Percentiles rank a stretch among this genome's conserved stretches.
phyloP scores from a whole-genome alignment of 2,113 vertebrate genomes.

The Protobothrops flavoviridis region DNA sequence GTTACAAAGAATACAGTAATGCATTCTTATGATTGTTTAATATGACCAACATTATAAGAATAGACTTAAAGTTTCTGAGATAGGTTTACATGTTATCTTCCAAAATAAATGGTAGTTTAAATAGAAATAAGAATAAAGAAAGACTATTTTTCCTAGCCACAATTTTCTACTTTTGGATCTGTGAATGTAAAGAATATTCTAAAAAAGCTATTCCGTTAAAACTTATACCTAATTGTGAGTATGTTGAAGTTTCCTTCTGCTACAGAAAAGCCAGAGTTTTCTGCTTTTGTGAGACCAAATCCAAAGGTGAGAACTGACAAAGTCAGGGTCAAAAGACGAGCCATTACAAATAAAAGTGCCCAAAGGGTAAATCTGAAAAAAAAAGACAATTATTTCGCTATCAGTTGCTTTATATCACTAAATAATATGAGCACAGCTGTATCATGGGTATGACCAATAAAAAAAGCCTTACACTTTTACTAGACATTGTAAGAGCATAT shows the following conservation, averaged over 20 bases:
- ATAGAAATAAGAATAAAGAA: background rate
- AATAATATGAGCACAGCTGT: background rate
- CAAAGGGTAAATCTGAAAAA: conserved; percentile 78
- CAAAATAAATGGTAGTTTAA: background rate
- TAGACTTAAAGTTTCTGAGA: background rate
- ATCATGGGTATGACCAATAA: background rate
- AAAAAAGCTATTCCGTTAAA: conserved; percentile 4
- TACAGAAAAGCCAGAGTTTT: conserved; percentile 77
- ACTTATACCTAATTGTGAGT: conserved; percentile 76
- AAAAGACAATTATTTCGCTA: background rate
- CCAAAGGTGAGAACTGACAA: conserved; percentile 82
- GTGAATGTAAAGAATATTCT: background rate
- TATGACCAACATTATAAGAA: background rate
- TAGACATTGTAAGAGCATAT: background rate
- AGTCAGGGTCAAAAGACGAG: conserved; percentile 81
- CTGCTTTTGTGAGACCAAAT: conserved; percentile 78
- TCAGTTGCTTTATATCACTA: background rate
- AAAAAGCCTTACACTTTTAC: background rate
- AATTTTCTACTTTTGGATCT: background rate
- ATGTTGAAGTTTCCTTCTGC: conserved; percentile 80
- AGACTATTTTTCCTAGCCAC: background rate
- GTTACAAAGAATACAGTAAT: background rate
- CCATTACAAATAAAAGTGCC: conserved; percentile 81
- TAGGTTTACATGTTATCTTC: background rate
- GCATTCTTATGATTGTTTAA: background rate